These are phyloP conservation scores for Neodiprion virginianus DNA, from an alignment of 1,140 invertebrate species.

Conservation along the genomic window DNA sequence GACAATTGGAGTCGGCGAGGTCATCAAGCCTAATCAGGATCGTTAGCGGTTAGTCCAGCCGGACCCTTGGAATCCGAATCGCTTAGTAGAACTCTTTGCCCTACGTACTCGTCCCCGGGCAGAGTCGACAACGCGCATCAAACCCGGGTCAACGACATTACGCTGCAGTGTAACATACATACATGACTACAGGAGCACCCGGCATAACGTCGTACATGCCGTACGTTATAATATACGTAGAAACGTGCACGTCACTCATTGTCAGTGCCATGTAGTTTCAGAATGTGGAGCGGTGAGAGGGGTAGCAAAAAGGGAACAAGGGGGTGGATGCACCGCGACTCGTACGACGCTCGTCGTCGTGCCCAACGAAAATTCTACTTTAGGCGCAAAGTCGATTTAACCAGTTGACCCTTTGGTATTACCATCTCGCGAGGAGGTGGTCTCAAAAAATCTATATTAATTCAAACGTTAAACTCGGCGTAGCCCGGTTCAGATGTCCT, in stretches of 20 bases:
- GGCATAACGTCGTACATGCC: background rate
- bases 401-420: background rate
- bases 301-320: background rate
- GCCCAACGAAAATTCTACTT: background rate
- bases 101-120: background rate
- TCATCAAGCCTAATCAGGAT: conserved; percentile 3
- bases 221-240: background rate
- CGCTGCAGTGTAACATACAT: too few relatives aligned
- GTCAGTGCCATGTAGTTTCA: background rate
- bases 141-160: background rate
- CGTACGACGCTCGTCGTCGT: background rate
- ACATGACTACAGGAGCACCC: background rate
- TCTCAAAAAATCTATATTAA: background rate
- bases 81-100: background rate
- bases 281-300: background rate
- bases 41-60: conserved; percentile 1
- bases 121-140: background rate
- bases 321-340: background rate
- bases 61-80: background rate
- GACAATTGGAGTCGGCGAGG: background rate
- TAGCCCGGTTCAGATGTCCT: background rate
- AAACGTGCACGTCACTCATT: too few relatives aligned
- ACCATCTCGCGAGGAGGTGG: background rate
- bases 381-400: background rate
- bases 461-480: background rate